Percentiles rank a stretch among this genome's conserved stretches.
Evolutionary conservation across 2,797 vertebrate species (phyloP).

Genomic region (Anguilla anguilla): DNA sequence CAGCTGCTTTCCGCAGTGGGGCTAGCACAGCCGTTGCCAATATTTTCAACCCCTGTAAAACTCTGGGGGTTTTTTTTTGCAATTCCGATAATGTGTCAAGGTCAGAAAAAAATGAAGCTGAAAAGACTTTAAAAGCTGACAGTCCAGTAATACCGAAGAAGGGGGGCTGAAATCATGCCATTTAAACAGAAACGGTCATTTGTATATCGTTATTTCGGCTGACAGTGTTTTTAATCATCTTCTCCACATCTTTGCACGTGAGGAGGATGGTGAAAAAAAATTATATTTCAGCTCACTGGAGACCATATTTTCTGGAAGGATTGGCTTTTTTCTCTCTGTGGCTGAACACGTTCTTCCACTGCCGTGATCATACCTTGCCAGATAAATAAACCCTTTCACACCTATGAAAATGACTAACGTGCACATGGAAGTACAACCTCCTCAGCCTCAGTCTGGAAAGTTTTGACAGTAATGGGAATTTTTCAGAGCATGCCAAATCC

Average conservation of each 20-base stretch:
- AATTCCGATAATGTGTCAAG: conserved; percentile 75
- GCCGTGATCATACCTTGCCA: too few species aligned
- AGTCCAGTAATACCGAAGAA: conserved; percentile 18
- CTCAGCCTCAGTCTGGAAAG: neutral
- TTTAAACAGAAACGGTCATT: conserved; percentile 7
- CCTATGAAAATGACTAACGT: neutral
- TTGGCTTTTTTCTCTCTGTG: neutral
- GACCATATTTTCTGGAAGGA: neutral
- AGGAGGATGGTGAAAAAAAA: neutral
- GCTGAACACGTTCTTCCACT: neutral
- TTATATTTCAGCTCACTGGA: neutral
- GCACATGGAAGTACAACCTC: neutral
- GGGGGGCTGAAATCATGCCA: neutral
- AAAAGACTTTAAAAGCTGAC: conserved; percentile 59
- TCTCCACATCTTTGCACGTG: neutral
- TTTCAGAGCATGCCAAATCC: neutral
- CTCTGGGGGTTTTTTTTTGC: conserved; percentile 55
- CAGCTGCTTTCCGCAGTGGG: conserved; percentile 78
- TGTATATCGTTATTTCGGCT: neutral
- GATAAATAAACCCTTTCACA: neutral
- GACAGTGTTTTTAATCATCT: neutral
- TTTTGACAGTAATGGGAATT: neutral
- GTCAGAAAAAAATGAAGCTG: conserved; percentile 61
- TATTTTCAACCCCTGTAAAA: conserved; percentile 75
- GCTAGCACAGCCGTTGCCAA: conserved; percentile 73